Conservation (phyloP, 2,113 vertebrate species). For the Clarias magur region DNA sequence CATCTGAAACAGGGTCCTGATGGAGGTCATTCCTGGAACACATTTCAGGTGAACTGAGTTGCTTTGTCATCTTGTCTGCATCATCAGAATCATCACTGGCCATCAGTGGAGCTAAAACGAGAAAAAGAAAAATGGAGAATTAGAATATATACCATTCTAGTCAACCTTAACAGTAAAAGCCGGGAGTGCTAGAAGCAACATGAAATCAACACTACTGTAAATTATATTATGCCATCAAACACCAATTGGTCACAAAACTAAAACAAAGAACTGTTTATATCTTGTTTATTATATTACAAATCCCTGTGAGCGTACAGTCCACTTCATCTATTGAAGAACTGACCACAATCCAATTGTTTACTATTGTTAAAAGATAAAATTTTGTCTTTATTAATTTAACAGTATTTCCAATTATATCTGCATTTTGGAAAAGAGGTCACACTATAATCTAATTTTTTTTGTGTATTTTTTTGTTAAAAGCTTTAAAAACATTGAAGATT, state of each 20-base stretch:
- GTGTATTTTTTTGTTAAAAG: background rate
- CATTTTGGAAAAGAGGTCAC: background rate
- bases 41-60: no score
- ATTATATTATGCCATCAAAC: background rate
- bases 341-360: background rate
- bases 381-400: background rate
- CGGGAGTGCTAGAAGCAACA: background rate
- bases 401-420: background rate
- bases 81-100: background rate
- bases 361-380: background rate
- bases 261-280: background rate
- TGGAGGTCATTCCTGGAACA: background rate
- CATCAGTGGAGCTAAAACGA: slow-evolving; percentile 2
- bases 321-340: background rate
- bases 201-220: background rate
- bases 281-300: no score
- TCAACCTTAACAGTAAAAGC: background rate
- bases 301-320: background rate
- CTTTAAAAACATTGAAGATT: background rate
- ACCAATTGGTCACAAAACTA: background rate
- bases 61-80: background rate
- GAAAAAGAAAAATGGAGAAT: background rate
- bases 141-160: background rate
- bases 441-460: background rate
- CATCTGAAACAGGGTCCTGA: background rate